A percentile compares a stretch with the other conserved stretches of the same genome.
phyloP scores from a whole-genome alignment of 2,888 invertebrate genomes.

The Monopis laevigella region DNA sequence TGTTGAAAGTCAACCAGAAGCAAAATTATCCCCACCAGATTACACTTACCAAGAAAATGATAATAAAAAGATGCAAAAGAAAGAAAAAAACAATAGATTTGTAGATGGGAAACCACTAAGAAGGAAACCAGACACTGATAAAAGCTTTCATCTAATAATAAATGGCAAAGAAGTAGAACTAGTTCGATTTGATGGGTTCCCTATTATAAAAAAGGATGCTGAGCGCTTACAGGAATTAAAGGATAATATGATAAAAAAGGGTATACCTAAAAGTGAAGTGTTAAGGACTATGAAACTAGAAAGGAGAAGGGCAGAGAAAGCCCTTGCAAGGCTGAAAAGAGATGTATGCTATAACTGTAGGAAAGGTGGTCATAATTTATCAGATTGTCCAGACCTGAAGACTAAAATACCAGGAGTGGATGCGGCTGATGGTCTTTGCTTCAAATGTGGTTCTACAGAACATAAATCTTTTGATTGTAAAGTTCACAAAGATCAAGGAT shows the following conservation, averaged over 20 bases:
- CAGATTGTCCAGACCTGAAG: slow-evolving; percentile 80
- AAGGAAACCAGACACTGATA: slow-evolving; percentile 53
- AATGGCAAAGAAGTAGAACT: slow-evolving; percentile 72
- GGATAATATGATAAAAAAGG: slow-evolving; percentile 71
- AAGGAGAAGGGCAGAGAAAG: slow-evolving; percentile 76
- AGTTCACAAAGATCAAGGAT: slow-evolving; percentile 72
- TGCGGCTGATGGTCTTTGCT: slow-evolving; percentile 76
- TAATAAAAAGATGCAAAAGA: slow-evolving; percentile 13
- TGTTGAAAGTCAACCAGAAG: neutral
- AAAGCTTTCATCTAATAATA: slow-evolving; percentile 62
- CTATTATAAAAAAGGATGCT: slow-evolving; percentile 76
- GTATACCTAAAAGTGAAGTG: slow-evolving; percentile 74
- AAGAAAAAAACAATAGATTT: slow-evolving; percentile 26
- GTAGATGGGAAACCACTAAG: slow-evolving; percentile 39
- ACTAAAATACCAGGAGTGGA: slow-evolving; percentile 57
- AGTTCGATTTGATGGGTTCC: slow-evolving; percentile 74
- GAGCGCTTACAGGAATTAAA: slow-evolving; percentile 69
- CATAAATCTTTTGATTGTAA: slow-evolving; percentile 81
- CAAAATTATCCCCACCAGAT: slow-evolving; percentile 3
- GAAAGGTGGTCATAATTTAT: slow-evolving; percentile 80
- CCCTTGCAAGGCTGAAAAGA: slow-evolving; percentile 70
- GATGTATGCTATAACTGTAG: slow-evolving; percentile 83
- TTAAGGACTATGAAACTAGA: slow-evolving; percentile 73
- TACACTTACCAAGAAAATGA: neutral
- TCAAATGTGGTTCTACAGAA: slow-evolving; percentile 91